Percentiles rank a stretch among this genome's conserved stretches.
These are phyloP conservation scores for Ailurus styani DNA, from an alignment of 2,113 vertebrate genomes.

Conservation along the genomic window DNA sequence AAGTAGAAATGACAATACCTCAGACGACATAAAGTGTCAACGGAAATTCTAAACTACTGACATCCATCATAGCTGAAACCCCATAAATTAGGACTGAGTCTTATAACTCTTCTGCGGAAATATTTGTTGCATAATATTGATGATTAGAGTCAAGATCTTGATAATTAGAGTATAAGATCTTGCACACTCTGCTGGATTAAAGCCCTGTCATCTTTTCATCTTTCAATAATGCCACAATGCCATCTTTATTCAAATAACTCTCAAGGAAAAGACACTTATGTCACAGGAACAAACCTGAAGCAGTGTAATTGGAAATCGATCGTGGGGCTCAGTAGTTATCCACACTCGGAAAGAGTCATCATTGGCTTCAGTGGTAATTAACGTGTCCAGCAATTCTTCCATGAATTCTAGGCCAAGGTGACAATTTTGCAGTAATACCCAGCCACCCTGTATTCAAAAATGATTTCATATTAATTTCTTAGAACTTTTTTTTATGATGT, in stretches of 20 bases:
- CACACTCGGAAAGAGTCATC: conserved; percentile 81
- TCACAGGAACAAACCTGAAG: conserved; percentile 80
- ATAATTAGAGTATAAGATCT: not conserved
- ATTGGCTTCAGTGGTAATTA: conserved; percentile 74
- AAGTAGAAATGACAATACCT: not conserved
- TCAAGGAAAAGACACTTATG: not conserved
- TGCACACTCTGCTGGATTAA: not conserved
- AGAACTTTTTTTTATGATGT: not conserved
- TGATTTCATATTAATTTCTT: not conserved
- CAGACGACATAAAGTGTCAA: not conserved
- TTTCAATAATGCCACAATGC: not conserved
- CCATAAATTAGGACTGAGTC: not conserved
- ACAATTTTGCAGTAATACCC: conserved; percentile 86
- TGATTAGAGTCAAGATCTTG: not conserved
- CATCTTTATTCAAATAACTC: not conserved
- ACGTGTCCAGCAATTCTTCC: conserved; percentile 82
- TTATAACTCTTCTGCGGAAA: not conserved
- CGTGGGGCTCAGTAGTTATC: conserved; percentile 84
- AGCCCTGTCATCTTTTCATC: not conserved
- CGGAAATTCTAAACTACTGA: not conserved
- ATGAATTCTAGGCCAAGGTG: conserved; percentile 85
- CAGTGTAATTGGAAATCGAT: conserved; percentile 82
- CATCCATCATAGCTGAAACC: not conserved
- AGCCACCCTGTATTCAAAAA: conserved; percentile 80
- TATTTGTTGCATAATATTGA: not conserved